These are phyloP conservation scores for Zoroaster sp. DNA, from an alignment of 53 echinoderm and acorn worm species.

Conservation along the genomic window DNA sequence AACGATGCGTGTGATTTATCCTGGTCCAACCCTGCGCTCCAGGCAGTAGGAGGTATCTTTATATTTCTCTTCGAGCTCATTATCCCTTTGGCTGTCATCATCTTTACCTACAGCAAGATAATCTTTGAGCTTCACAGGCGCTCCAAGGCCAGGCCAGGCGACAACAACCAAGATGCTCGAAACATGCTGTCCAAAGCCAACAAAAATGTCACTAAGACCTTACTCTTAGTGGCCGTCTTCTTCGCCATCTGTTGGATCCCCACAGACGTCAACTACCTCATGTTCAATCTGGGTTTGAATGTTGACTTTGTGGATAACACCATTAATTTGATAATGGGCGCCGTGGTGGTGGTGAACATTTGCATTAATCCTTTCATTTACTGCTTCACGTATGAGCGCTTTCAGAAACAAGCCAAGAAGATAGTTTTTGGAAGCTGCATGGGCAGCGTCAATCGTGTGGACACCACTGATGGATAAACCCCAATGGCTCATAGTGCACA, in stretches of 20 bases:
- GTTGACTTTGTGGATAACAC: not conserved
- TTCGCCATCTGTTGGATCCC: not conserved
- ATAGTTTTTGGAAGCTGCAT: not conserved
- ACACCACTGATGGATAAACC: not conserved
- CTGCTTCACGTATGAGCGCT: conserved; percentile 20
- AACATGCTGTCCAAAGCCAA: not conserved
- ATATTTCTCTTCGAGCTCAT: not conserved
- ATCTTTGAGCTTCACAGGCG: not conserved
- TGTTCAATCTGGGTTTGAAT: not conserved
- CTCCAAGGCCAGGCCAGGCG: not conserved
- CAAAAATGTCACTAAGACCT: not conserved
- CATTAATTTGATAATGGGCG: not conserved
- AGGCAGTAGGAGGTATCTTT: not conserved
- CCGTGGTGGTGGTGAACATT: not conserved
- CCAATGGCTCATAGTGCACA: not conserved
- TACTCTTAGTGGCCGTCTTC: not conserved
- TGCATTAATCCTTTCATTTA: conserved; percentile 20
- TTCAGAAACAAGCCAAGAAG: not conserved
- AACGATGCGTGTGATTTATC: not conserved
- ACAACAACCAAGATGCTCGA: not conserved
- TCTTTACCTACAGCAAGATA: not conserved
- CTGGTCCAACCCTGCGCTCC: not conserved
- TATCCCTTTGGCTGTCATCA: not conserved
- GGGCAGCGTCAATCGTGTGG: not conserved
- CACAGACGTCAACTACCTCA: not conserved